Evolutionary conservation across 1,140 invertebrate species (phyloP).

Genomic region (Drosophila bocqueti): DNA sequence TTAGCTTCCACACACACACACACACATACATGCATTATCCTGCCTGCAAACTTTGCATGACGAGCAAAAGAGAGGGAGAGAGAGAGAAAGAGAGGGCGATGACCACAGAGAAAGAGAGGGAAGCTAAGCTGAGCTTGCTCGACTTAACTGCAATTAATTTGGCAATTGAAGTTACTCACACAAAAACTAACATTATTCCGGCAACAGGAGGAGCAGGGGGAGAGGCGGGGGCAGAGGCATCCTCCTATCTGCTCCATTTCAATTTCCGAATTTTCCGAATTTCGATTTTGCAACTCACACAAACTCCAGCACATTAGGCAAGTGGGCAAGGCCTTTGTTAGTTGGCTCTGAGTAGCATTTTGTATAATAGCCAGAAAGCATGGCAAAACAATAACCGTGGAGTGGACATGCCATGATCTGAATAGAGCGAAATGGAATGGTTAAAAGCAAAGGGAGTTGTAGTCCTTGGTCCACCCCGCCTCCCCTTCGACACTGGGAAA

Average conservation of each 20-base stretch:
- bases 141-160: constrained; percentile 85
- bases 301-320: constrained; percentile 58
- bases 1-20: constrained; percentile 59
- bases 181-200: constrained; percentile 34
- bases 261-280: constrained; percentile 50
- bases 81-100: constrained; percentile 1
- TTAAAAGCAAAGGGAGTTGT: constrained; percentile 80
- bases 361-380: constrained; percentile 70
- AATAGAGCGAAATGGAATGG: constrained; percentile 47
- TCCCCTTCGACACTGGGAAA: neutral
- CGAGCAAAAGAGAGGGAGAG: constrained; percentile 6
- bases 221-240: neutral
- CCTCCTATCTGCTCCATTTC: constrained; percentile 43
- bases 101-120: constrained; percentile 4
- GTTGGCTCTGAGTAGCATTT: constrained; percentile 52
- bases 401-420: constrained; percentile 29
- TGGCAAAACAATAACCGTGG: constrained; percentile 75
- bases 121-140: constrained; percentile 62
- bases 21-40: constrained; percentile 3
- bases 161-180: constrained; percentile 73
- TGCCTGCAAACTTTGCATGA: constrained; percentile 12
- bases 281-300: constrained; percentile 37
- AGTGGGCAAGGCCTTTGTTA: constrained; percentile 63
- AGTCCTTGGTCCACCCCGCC: constrained; percentile 8
- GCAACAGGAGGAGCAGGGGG: neutral